Base-by-base conservation (phyloP, 2,113 vertebrate genomes). In the Syngnathus scovelli region DNA sequence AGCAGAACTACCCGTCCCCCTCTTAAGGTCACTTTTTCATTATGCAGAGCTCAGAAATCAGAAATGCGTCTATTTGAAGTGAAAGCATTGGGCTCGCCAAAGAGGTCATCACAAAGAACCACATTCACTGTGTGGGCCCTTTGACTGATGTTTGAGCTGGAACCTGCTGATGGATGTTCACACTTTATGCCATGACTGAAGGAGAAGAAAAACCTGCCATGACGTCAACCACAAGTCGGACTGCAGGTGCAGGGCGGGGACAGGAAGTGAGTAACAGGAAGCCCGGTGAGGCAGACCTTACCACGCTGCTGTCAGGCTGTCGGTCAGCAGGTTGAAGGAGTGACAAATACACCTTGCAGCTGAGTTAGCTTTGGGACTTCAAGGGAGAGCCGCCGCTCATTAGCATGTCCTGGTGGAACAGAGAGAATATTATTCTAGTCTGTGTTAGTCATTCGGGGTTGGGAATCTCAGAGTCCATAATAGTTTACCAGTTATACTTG, bases 181-280 rank as follows among this genome's bases (percentile, higher is more conserved):
- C 16, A 41, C 71, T 51, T 75, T 72, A 59, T 69, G 72, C 80
- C 83, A 46, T 87, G 86, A 84, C 70, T 70, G 33, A 74, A 89
- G 86, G 86, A 62, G 21, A 62, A 21, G 61, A 62, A 89, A 90
- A 90, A 88, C 87, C 86, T 89, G 86, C 87, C 89, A 89, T 92
- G 87, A 91, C 89, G 91, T 91, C 90, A 91, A 81, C 82, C 79
- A 79, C 77, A 36, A 36, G 55, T 58, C 36, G 84, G 82, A 86
- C 81, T 82, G 90, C 86, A 85, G 86, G 89, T 88, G 89, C 86
- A 83, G 86, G 88, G 87, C 79, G 13, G 80, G 85, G 84, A 90
- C 89, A 90, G 90, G 90, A 90, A 92, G 89, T 90, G 89, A 92
- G 77, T 92, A 88, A 92, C 79, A 84, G 89, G 89, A 87, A 90